Evolutionary conservation across 2,888 invertebrate species (phyloP).

Genomic region (Hirtodrosophila duncani): DNA sequence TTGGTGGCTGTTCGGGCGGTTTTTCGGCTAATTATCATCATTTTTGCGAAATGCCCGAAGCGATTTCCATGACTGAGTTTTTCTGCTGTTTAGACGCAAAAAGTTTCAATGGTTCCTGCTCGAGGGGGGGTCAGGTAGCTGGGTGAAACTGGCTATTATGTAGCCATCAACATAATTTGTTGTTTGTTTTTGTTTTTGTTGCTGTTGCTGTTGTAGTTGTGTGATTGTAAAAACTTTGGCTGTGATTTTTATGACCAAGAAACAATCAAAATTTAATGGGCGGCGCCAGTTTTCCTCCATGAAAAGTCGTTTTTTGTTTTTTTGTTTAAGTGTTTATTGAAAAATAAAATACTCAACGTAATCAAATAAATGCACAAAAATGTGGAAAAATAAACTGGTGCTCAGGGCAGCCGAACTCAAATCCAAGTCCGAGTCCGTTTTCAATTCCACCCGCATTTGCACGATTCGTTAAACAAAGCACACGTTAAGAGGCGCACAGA

Average conservation of each 20-base stretch:
- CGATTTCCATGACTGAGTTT: conserved; percentile 45
- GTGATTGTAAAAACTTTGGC: conserved; percentile 57
- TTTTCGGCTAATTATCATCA: conserved; percentile 73
- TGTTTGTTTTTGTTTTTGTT: conserved; percentile 26
- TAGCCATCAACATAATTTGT: conserved; percentile 74
- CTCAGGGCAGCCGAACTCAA: too few species aligned
- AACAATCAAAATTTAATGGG: conserved; percentile 72
- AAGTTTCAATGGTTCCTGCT: conserved; percentile 46
- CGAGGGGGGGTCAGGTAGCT: background rate
- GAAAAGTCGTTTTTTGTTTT: background rate
- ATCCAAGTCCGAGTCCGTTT: conserved; percentile 15
- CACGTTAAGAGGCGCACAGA: conserved; percentile 64
- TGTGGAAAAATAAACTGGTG: conserved; percentile 62
- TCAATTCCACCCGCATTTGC: conserved; percentile 76
- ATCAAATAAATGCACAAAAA: conserved; percentile 66
- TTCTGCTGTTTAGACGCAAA: conserved; percentile 47
- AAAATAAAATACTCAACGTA: conserved; percentile 61
- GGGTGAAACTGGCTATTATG: conserved; percentile 47
- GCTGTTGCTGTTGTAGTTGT: conserved; percentile 28
- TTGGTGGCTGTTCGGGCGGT: conserved; percentile 36
- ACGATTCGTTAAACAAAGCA: conserved; percentile 79
- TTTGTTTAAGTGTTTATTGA: conserved; percentile 50
- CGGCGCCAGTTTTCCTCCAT: conserved; percentile 54
- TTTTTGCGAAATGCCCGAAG: conserved; percentile 70
- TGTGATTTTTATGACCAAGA: conserved; percentile 65